Evolutionary conservation across 2,113 vertebrate species (phyloP), one percentile per base, ranked within the genome.

Genomic region (Lucifuga dentata): DNA sequence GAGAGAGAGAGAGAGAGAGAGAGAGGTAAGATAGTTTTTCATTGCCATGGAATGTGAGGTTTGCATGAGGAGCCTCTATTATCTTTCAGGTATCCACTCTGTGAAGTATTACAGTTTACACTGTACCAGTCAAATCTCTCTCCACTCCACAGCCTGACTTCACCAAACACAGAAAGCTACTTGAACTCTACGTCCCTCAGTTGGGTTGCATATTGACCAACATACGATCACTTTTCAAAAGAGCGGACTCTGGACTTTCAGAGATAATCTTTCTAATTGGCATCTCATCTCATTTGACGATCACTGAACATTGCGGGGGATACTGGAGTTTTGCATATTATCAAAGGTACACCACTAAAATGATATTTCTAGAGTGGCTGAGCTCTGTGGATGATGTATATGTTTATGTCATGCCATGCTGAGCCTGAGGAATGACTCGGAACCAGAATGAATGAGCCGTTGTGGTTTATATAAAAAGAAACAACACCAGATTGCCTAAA

Each of bases 371-470:
- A 60, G 48, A 69, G 35, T 19, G 1, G 55, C 69, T 36, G 41
- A 55, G 56, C 24, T 52, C 33, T 58, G 56, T 39, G 36, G 70
- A 75, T 83, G 73, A 90, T 80, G 63, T 68, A 76, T 85, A 66
- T 68, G 72, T 86, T 80, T 77, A 84, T 24, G 56, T 76, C 48
- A 78, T 29, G 64, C 64, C 73, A 71, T 65, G 35, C 44, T 68
- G 52, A 68, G 63, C 72, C 63, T 75, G 67, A 78, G 76, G 68
- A 84, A 84, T 87, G 78, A 73, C 76, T 79, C 68, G 56, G 48
- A 68, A 74, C 69, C 36, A 29, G 51, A 84, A 68, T 72, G 64
- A 80, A 80, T 62, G 60, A 78, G 44, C 48, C 24, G 49, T 64
- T 87, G 52, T 58, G 39, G 38, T 70, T 61, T 60, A 35, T 20